Evolutionary conservation across 2,888 invertebrate species (phyloP).

Genomic region (Phortica magna): DNA sequence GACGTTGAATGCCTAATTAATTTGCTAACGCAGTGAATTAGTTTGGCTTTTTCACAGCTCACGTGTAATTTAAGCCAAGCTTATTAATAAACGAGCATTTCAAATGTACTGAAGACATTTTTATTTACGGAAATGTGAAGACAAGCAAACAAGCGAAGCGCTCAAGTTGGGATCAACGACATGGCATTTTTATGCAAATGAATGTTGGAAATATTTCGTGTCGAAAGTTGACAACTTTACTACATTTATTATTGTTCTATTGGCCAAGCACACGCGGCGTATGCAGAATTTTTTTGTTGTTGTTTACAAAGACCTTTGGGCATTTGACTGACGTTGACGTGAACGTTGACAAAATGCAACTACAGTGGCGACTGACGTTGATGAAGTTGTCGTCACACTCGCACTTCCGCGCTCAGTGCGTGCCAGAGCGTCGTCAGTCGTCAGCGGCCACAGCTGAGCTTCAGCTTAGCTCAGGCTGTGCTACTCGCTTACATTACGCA

Average conservation of each 20-base stretch:
- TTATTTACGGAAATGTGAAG: conserved; percentile 1
- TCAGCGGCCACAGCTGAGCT: neutral
- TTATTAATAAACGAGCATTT: no score
- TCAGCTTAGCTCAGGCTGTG: neutral
- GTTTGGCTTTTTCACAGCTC: neutral
- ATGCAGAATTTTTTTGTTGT: neutral
- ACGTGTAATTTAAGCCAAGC: neutral
- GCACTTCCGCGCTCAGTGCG: conserved; percentile 28
- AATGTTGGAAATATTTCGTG: neutral
- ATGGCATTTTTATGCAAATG: neutral
- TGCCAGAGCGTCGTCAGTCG: neutral
- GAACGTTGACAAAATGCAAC: neutral
- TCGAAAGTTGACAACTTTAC: neutral
- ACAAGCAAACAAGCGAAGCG: neutral
- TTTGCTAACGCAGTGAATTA: neutral
- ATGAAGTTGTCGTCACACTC: conserved; percentile 13
- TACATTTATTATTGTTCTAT: neutral
- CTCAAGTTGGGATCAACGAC: neutral
- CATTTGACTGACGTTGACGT: neutral
- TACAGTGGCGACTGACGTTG: neutral
- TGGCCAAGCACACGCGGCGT: neutral
- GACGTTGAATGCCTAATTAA: conserved; percentile 25
- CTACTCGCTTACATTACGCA: neutral
- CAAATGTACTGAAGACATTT: neutral
- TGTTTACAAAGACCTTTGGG: neutral